Evolutionary conservation across 2,113 vertebrate genomes (phyloP).

Genomic region (Scortum barcoo): DNA sequence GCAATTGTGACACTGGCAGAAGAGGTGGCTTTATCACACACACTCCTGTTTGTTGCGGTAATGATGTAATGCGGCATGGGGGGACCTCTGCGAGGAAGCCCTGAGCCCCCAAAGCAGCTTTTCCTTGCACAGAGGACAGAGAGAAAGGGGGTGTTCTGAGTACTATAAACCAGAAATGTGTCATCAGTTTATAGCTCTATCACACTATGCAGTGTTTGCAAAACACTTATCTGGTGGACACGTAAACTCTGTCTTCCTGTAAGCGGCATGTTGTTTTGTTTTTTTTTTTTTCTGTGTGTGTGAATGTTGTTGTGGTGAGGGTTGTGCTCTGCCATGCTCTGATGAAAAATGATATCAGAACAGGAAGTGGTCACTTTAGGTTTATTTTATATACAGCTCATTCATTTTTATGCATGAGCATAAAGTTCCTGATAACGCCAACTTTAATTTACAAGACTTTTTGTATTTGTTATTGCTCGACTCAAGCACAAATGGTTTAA

Average conservation of each 20-base stretch:
- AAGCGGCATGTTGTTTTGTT: not conserved
- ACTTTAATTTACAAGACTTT: not conserved
- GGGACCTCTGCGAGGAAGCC: slow-evolving; percentile 1
- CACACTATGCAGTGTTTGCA: slow-evolving; percentile 39
- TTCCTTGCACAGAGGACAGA: not conserved
- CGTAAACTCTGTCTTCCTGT: slow-evolving; percentile 60
- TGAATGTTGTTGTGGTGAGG: slow-evolving; percentile 6
- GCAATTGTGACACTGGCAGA: not conserved
- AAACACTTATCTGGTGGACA: slow-evolving; percentile 57
- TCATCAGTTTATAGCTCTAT: slow-evolving; percentile 40
- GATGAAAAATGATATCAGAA: not conserved
- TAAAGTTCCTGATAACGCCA: not conserved
- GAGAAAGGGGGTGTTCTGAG: not conserved
- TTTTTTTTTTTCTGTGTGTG: not conserved
- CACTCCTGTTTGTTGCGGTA: slow-evolving; percentile 16
- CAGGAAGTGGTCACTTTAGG: slow-evolving; percentile 17
- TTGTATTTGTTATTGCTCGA: not conserved
- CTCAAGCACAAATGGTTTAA: not conserved
- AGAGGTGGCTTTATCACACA: not conserved
- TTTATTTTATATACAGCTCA: not conserved
- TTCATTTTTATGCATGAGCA: not conserved
- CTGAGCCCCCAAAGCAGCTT: not conserved
- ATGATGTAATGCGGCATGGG: not conserved
- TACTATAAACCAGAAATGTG: slow-evolving; percentile 35
- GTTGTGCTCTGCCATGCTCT: not conserved